Evolutionary conservation across 2,888 invertebrate species (phyloP).

Genomic region (Sphecodes monilicornis): DNA sequence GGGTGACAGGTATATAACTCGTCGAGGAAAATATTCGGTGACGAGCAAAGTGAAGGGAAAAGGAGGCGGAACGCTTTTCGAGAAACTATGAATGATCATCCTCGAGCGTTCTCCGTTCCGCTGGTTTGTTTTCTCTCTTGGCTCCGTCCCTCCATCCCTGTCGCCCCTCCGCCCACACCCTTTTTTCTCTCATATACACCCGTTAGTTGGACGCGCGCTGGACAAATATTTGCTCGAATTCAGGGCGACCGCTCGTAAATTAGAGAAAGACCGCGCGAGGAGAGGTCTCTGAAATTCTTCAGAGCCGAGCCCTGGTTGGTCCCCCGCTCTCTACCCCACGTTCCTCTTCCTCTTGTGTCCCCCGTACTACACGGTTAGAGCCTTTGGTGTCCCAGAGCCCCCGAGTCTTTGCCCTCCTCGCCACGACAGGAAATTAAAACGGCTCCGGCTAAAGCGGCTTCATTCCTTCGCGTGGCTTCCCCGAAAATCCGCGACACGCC

Average conservation of each 20-base stretch:
- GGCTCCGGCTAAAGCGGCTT: slow-evolving; percentile 35
- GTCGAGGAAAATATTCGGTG: slow-evolving; percentile 53
- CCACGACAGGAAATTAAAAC: slow-evolving; percentile 63
- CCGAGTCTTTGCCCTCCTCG: slow-evolving; percentile 54
- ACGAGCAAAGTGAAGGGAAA: neutral
- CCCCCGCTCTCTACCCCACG: neutral
- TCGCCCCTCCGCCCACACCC: too few relatives aligned
- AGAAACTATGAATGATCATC: slow-evolving; percentile 73
- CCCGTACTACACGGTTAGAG: slow-evolving; percentile 42
- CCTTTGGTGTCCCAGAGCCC: slow-evolving; percentile 33
- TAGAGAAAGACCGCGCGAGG: slow-evolving; percentile 63
- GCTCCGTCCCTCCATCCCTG: neutral
- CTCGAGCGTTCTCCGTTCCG: slow-evolving; percentile 21
- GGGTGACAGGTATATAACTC: slow-evolving; percentile 50
- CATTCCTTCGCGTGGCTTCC: slow-evolving; percentile 25
- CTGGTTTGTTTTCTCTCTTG: slow-evolving; percentile 40
- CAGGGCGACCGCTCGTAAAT: slow-evolving; percentile 71
- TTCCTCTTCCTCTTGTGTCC: neutral
- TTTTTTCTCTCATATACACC: slow-evolving; percentile 55
- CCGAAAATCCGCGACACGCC: slow-evolving; percentile 24
- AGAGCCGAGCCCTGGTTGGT: slow-evolving; percentile 41
- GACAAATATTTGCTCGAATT: slow-evolving; percentile 78
- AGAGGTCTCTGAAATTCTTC: slow-evolving; percentile 66
- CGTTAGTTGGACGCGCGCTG: slow-evolving; percentile 74
- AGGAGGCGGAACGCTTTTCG: slow-evolving; percentile 50